Base-by-base conservation (phyloP, 2,797 vertebrate species). In the Tadarida brasiliensis region DNA sequence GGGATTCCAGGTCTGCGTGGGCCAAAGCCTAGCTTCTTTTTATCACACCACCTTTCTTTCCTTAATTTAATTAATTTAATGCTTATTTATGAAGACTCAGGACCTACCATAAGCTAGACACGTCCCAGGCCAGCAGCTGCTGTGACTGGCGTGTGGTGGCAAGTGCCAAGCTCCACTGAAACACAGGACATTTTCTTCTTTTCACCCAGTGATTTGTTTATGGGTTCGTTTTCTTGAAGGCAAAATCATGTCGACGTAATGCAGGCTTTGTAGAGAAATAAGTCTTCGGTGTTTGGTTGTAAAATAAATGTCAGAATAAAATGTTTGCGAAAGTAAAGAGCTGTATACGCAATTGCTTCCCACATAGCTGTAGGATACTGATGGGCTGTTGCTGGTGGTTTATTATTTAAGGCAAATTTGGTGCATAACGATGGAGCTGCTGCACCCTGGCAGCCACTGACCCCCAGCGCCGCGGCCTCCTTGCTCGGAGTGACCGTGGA, bases 251-350 rank as follows among this genome's bases (percentile, higher is more conserved):
- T 93, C 0, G 0, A 95, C 1, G 82, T 97, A 96, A 95, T 68
- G 89, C 93, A 92, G 1, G 7, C 88, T 98, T 97, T 96, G 90
- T 96, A 97, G 97, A 96, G 68, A 33, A 97, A 98, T 28, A 97
- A 94, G 86, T 97, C 86, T 91, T 97, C 94, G 20, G 19, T 88
- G 97, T 97, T 17, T 16, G 97, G 94, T 96, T 76, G 39, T 97
- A 97, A 98, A 98, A 98, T 97, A 96, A 96, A 98, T 96, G 98
- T 96, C 92, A 97, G 96, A 97, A 94, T 98, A 97, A 97, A 97
- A 96, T 54, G 98, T 97, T 96, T 97, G 95, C 94, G 96, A 90
- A 98, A 98, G 97, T 49, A 90, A 96, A 96, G 96, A 95, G 94
- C 96, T 0, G 67, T 92, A 0, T 88, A 67, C 86, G 94, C 97